Base-by-base conservation (phyloP, 2,113 vertebrate genomes). In the Chitala chitala region DNA sequence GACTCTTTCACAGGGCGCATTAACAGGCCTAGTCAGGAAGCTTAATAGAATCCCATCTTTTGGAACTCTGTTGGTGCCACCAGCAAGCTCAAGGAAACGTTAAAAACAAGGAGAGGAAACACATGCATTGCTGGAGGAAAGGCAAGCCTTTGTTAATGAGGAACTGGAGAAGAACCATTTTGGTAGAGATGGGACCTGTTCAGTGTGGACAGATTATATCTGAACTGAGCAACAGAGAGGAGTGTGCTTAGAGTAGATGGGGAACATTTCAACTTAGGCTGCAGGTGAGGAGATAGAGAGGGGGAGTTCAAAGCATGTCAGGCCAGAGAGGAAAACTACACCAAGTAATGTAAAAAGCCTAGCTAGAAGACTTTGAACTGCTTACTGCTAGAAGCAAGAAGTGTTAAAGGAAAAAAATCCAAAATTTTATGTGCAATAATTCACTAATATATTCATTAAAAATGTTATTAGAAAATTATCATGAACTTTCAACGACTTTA, bases 101-200 rank as follows among this genome's bases (percentile, higher is more conserved):
- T 29, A 7, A 9, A n/a, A 58, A 51, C 29, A 63, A 63, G 38
- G 33, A 63, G 38, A 33, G 17, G 38, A 33, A 63, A 36, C 38
- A 63, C 33, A 63, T 63, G 59, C 59, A 63, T 63, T 29, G 33
- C 17, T 63, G 31, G 20, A 63, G 20, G 59, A 63, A 33, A 63
- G 59, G 6, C 38, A 33, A 36, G 59, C 17, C 38, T 63, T 38
- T 63, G 33, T 63, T 63, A 63, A 63, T 63, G 15, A 20, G 31
- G 59, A 33, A 13, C 59, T 63, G 31, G 33, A 17, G 59, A n/a
- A n/a, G n/a, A 63, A 29, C 33, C 38, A 15, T 63, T 63, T 33
- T 63, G 59, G 59, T 36, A 38, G 59, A 63, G 31, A 63, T 63
- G 59, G 59, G 31, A 38, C 59, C 59, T 20, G 10, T 63, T 36